These are phyloP conservation scores for Hippopotamyrus pictus DNA, from an alignment of 2,797 vertebrate genomes.

Conservation along the genomic window DNA sequence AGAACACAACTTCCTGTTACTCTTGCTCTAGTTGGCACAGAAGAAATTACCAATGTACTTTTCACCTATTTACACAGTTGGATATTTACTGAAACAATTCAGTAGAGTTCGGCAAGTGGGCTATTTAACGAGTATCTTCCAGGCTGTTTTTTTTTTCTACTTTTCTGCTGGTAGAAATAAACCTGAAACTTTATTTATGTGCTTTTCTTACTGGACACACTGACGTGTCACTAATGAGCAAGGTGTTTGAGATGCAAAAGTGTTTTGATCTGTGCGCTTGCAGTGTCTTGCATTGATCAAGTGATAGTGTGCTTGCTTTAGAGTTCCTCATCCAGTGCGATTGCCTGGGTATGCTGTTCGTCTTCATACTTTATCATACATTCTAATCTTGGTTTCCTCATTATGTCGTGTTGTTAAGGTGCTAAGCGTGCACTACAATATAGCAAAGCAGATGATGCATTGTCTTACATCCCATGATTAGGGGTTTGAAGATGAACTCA, in stretches of 20 bases:
- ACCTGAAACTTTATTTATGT: background rate
- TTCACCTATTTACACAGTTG: background rate
- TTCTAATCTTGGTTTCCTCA: background rate
- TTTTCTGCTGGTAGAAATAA: background rate
- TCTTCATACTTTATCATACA: background rate
- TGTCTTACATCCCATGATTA: background rate
- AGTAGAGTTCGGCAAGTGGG: background rate
- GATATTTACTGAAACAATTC: background rate
- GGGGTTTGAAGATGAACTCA: background rate
- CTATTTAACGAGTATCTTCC: background rate
- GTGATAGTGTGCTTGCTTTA: background rate
- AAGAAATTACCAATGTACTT: background rate
- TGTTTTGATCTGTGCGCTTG: background rate
- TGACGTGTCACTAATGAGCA: background rate
- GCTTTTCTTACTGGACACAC: background rate
- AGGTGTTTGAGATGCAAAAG: background rate
- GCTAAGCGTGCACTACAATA: background rate
- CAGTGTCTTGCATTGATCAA: background rate
- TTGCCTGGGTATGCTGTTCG: background rate
- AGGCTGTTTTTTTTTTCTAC: background rate
- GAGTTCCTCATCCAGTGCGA: background rate
- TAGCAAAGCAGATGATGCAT: background rate
- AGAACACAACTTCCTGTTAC: background rate
- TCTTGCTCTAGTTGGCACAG: background rate
- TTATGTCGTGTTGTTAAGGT: background rate